These are phyloP conservation scores for Pseudomyrmex concolor DNA, from an alignment of 1,140 invertebrate species.

Conservation along the genomic window DNA sequence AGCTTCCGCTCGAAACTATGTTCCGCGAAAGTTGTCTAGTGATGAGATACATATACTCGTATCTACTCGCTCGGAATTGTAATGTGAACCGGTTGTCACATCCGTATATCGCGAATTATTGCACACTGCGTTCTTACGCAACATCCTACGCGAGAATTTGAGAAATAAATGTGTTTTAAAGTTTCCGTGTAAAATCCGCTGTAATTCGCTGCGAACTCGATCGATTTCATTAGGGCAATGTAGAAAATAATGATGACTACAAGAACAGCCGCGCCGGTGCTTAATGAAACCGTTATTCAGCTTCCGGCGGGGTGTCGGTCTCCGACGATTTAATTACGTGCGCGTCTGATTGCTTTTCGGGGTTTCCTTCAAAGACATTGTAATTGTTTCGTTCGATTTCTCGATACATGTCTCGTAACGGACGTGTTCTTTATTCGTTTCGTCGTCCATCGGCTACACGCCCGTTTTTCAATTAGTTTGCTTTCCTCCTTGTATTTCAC, in stretches of 20 bases:
- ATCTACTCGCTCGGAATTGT: not conserved
- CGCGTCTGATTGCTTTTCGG: conserved; percentile 34
- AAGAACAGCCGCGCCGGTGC: conserved; percentile 10
- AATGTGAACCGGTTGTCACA: no score
- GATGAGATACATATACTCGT: not conserved
- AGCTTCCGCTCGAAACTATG: not conserved
- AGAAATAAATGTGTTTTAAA: not conserved
- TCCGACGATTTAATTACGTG: conserved; percentile 15
- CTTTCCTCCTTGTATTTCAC: not conserved
- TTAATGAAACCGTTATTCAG: conserved; percentile 31
- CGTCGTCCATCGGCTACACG: not conserved
- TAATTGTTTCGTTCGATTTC: conserved; percentile 34
- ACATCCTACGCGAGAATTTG: not conserved
- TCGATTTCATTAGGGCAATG: not conserved
- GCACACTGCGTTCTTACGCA: no score
- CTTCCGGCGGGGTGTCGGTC: not conserved
- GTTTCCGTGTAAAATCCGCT: not conserved
- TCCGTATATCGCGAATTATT: not conserved
- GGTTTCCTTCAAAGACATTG: not conserved
- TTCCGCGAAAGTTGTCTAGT: not conserved
- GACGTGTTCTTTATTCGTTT: not conserved
- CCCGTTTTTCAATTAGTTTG: not conserved
- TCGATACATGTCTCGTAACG: not conserved
- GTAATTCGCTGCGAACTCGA: not conserved
- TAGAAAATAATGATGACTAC: conserved; percentile 12